phyloP scores from a whole-genome alignment of 2,888 invertebrate genomes.

The Ischnura elegans region DNA sequence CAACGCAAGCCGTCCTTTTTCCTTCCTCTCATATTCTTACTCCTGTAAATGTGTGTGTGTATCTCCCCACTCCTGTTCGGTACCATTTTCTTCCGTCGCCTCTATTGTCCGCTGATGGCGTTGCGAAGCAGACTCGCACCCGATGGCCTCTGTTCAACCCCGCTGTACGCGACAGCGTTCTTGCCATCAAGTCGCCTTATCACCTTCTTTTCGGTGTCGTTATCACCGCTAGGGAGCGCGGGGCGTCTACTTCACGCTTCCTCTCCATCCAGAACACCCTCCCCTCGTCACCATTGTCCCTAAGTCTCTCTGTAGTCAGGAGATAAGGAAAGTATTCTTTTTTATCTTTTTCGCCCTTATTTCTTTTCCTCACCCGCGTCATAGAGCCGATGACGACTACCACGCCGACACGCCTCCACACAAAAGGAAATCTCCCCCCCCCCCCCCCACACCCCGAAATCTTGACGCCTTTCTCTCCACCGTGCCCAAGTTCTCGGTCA shows the following conservation, averaged over 20 bases:
- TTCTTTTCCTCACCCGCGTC: slow-evolving; percentile 2
- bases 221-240: neutral
- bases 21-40: neutral
- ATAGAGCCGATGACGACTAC: slow-evolving; percentile 12
- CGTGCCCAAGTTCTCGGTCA: neutral
- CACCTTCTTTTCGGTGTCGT: slow-evolving; percentile 32
- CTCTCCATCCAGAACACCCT: neutral
- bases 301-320: slow-evolving; percentile 29
- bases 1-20: neutral
- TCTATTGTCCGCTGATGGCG: slow-evolving; percentile 56
- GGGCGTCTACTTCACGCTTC: neutral
- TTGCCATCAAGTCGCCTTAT: slow-evolving; percentile 47
- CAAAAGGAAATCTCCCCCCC: neutral
- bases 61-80: neutral
- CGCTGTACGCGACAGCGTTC: neutral
- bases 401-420: neutral
- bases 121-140: neutral
- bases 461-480: neutral
- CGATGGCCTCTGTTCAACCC: slow-evolving; percentile 11
- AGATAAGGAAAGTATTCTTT: slow-evolving; percentile 47
- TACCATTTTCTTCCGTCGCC: slow-evolving; percentile 49
- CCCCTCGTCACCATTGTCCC: neutral
- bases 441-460: neutral
- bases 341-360: neutral
- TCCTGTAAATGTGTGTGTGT: too few species aligned